These are phyloP conservation scores for Cephus cinctus DNA, from an alignment of 1,140 invertebrate genomes.

Conservation along the genomic window DNA sequence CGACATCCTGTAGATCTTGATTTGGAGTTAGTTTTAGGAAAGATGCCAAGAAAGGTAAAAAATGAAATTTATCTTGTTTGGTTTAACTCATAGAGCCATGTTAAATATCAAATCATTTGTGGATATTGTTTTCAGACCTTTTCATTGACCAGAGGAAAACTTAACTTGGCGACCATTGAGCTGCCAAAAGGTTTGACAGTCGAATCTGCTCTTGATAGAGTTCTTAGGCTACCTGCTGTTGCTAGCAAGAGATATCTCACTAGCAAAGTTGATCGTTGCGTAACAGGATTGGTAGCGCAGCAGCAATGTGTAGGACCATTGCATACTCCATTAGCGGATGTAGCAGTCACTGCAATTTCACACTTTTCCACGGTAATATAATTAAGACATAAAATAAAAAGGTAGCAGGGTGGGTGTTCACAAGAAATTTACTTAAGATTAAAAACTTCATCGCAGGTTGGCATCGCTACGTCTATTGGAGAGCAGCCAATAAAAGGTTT, in stretches of 20 bases:
- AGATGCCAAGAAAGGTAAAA: constrained; percentile 76
- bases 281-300: constrained; percentile 93
- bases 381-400: constrained; percentile 8
- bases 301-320: constrained; percentile 97
- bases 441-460: constrained; percentile 60
- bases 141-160: constrained; percentile 44
- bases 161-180: constrained; percentile 48
- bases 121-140: constrained; percentile 53
- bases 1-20: constrained; percentile 83
- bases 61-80: constrained; percentile 6
- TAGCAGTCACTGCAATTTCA: constrained; percentile 87
- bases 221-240: constrained; percentile 86
- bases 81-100: neutral
- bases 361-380: constrained; percentile 61
- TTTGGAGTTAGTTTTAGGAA: constrained; percentile 85
- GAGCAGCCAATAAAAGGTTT: constrained; percentile 96
- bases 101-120: neutral
- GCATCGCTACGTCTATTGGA: constrained; percentile 91
- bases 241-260: constrained; percentile 95
- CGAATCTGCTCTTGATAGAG: constrained; percentile 71
- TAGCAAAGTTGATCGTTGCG: constrained; percentile 94
- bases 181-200: constrained; percentile 62
- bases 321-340: constrained; percentile 93
- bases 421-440: neutral
- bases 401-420: too few relatives aligned